Conservation (phyloP, 2,888 invertebrate species). For the Nomada lathburiana region DNA sequence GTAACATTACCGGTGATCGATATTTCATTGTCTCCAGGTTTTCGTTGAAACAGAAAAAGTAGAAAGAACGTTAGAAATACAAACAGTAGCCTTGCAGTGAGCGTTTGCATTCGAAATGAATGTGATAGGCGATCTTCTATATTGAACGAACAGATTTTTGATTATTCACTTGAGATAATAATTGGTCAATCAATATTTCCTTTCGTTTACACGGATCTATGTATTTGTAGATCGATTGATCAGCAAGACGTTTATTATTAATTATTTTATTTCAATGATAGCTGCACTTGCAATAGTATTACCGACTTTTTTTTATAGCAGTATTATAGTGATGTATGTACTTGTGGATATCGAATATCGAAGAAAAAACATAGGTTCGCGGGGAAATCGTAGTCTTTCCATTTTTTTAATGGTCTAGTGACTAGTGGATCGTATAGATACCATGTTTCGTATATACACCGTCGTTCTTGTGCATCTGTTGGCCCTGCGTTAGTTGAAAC, state of each 20-base stretch:
- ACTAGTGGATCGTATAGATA: conserved; percentile 32
- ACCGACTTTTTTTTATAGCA: too few species aligned
- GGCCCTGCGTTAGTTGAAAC: conserved; percentile 35
- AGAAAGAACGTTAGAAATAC: too few species aligned
- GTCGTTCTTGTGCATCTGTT: conserved; percentile 27
- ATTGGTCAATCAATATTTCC: not conserved
- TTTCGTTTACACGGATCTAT: too few species aligned
- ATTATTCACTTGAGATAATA: not conserved
- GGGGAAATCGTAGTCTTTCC: conserved; percentile 46
- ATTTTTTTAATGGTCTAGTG: conserved; percentile 47
- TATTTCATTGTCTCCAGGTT: conserved; percentile 45
- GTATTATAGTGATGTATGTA: too few species aligned
- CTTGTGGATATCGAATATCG: too few species aligned
- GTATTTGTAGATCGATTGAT: too few species aligned
- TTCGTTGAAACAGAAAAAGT: conserved; percentile 25
- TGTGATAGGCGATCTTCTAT: conserved; percentile 1
- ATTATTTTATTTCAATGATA: too few species aligned
- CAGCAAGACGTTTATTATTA: too few species aligned
- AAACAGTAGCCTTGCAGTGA: conserved; percentile 26
- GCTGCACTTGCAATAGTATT: too few species aligned
- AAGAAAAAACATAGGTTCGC: not conserved
- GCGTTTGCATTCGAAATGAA: conserved; percentile 28
- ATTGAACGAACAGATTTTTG: not conserved
- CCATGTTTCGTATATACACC: conserved; percentile 29
- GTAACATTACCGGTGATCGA: conserved; percentile 59